These are phyloP conservation scores for Lagorchestes hirsutus DNA, from an alignment of 2,797 vertebrate species.

Conservation along the genomic window DNA sequence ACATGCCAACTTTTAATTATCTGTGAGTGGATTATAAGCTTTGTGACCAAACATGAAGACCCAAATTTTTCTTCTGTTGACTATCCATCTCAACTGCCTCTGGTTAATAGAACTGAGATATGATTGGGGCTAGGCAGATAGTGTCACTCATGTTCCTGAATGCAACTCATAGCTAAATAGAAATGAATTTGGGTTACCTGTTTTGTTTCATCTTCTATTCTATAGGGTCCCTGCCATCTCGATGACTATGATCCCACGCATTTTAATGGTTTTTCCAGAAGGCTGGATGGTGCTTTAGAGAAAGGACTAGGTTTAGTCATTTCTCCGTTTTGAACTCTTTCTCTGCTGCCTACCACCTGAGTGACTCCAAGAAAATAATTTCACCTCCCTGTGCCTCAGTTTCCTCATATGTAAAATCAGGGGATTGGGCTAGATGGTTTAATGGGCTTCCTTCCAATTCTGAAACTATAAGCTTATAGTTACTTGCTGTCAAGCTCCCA, in stretches of 20 bases:
- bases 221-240: background rate
- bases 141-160: background rate
- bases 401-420: background rate
- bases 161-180: constrained; percentile 48
- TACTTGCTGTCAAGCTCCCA: constrained; percentile 17
- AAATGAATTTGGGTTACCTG: constrained; percentile 52
- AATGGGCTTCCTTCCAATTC: background rate
- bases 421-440: background rate
- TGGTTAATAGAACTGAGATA: background rate
- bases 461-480: background rate
- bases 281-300: background rate
- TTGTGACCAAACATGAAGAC: background rate
- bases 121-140: background rate
- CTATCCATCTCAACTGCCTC: constrained; percentile 10
- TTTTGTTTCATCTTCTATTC: constrained; percentile 26
- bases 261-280: background rate
- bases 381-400: background rate
- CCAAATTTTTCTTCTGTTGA: constrained; percentile 5
- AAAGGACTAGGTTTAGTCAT: background rate
- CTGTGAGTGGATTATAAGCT: constrained; percentile 24
- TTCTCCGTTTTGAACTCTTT: background rate
- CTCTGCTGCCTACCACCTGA: background rate
- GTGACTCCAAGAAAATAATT: background rate
- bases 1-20: constrained; percentile 41
- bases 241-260: background rate